phyloP scores from a whole-genome alignment of 2,888 invertebrate genomes.

The Hesperia comma region DNA sequence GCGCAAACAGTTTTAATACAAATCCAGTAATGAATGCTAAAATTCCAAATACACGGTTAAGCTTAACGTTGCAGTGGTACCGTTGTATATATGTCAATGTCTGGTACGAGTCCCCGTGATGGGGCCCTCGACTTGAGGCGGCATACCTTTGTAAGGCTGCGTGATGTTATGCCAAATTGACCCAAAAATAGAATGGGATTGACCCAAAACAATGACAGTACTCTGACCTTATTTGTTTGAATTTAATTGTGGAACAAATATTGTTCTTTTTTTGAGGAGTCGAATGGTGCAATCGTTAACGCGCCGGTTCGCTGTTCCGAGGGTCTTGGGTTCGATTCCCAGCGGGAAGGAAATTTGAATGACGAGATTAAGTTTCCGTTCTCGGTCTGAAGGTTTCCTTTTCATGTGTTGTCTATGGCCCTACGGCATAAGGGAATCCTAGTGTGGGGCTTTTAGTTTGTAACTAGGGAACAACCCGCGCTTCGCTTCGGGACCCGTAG shows the following conservation, averaged over 20 bases:
- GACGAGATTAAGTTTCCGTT: too few relatives aligned
- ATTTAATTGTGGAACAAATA: not conserved
- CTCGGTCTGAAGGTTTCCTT: too few relatives aligned
- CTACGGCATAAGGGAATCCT: too few relatives aligned
- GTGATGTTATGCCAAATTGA: slow-evolving; percentile 14
- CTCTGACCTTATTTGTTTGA: not conserved
- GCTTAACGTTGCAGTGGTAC: slow-evolving; percentile 1
- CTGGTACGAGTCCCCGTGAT: slow-evolving; percentile 25
- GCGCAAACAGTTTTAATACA: not conserved
- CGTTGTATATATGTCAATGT: slow-evolving; percentile 31
- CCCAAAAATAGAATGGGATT: slow-evolving; percentile 7
- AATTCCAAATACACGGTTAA: not conserved
- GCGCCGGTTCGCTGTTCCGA: too few relatives aligned
- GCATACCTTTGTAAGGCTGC: slow-evolving; percentile 26
- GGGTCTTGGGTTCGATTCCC: too few relatives aligned
- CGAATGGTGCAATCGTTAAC: too few relatives aligned
- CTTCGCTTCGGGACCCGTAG: too few relatives aligned
- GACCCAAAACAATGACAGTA: not conserved
- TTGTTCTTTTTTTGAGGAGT: too few relatives aligned
- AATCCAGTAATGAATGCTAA: slow-evolving; percentile 10
- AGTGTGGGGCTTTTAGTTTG: too few relatives aligned
- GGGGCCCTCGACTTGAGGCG: slow-evolving; percentile 13
- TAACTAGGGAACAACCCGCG: too few relatives aligned
- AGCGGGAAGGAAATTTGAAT: too few relatives aligned
- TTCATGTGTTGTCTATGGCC: too few relatives aligned